Evolutionary conservation across 2,113 vertebrate species (phyloP).

Genomic region (Heterotis niloticus): DNA sequence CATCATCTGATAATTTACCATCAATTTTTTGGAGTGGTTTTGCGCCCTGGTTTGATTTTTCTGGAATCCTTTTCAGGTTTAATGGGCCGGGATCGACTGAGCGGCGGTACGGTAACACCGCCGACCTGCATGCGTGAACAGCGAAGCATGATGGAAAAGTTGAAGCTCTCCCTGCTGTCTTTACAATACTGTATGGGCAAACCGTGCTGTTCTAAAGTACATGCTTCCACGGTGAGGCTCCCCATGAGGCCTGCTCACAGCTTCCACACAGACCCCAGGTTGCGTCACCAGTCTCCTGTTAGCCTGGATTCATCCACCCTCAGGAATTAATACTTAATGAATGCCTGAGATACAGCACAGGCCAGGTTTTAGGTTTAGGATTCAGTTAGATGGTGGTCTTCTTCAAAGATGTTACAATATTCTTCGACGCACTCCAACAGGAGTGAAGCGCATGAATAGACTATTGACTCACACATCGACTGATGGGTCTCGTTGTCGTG

Average conservation of each 20-base stretch:
- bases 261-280: no score
- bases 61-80: no score
- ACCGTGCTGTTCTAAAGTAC: conserved; percentile 24
- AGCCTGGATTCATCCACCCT: conserved; percentile 40
- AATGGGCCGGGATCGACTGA: no score
- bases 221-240: conserved; percentile 35
- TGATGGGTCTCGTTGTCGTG: background rate
- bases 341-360: conserved; percentile 24
- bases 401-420: background rate
- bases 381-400: background rate
- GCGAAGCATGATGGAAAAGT: no score
- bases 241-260: conserved; percentile 36
- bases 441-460: background rate
- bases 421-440: background rate
- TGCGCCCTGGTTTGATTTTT: no score
- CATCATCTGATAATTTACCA: no score
- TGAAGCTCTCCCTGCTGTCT: no score
- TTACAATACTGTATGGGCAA: no score
- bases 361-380: background rate
- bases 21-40: no score
- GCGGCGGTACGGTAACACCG: no score
- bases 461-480: background rate
- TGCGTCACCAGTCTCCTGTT: conserved; percentile 23
- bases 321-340: conserved; percentile 39
- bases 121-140: no score